These are phyloP conservation scores for Artibeus lituratus DNA, from an alignment of 2,797 vertebrate genomes.

Conservation along the genomic window DNA sequence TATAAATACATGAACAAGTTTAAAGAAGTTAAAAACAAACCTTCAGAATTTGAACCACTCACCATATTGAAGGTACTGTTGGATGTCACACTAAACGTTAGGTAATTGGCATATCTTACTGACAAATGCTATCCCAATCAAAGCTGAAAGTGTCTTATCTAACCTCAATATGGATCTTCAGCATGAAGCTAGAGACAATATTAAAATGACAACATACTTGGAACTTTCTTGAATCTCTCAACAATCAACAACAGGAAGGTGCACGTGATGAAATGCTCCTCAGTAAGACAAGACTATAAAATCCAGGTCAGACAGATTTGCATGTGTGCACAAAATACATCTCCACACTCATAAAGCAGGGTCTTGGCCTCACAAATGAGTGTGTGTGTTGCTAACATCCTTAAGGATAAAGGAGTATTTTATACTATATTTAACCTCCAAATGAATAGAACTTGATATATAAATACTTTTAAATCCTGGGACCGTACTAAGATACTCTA, in stretches of 20 bases:
- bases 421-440: background rate
- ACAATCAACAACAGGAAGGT: background rate
- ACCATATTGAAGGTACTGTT: background rate
- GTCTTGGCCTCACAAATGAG: background rate
- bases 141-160: background rate
- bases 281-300: background rate
- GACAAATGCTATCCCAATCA: background rate
- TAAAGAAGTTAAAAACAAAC: background rate
- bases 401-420: background rate
- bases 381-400: background rate
- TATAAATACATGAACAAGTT: background rate
- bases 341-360: background rate
- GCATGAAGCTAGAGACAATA: background rate
- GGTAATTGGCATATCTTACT: background rate
- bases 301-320: background rate
- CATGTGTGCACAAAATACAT: background rate
- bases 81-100: background rate
- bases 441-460: background rate
- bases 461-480: background rate
- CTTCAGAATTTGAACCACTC: background rate
- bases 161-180: background rate
- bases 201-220: background rate
- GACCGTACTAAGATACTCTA: background rate
- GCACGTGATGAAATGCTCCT: background rate
- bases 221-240: background rate